phyloP scores from a whole-genome alignment of 2,797 vertebrate species.

The Anolis apletophallus region DNA sequence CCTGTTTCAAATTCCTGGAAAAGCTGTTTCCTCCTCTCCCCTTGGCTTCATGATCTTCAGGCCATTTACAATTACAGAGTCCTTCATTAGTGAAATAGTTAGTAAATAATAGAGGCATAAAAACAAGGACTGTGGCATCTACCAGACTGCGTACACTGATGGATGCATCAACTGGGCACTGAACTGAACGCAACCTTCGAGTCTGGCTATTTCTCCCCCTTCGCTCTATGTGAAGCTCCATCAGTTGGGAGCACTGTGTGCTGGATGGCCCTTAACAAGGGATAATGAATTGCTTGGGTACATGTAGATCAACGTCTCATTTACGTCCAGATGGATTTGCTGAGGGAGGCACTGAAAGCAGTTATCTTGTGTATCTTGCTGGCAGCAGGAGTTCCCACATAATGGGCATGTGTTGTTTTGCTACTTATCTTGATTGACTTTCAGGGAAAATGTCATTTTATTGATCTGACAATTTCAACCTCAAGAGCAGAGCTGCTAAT shows the following conservation, averaged over 20 bases:
- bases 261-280: slow-evolving; percentile 21
- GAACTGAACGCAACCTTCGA: background rate
- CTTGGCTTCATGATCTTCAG: background rate
- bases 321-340: slow-evolving; percentile 37
- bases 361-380: slow-evolving; percentile 22
- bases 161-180: background rate
- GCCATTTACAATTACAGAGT: background rate
- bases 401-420: slow-evolving; percentile 20
- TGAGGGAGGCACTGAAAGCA: slow-evolving; percentile 27
- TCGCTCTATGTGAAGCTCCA: background rate
- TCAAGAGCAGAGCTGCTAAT: slow-evolving; percentile 46
- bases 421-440: slow-evolving; percentile 40
- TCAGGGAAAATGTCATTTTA: slow-evolving; percentile 40
- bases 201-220: background rate
- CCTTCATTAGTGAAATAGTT: background rate
- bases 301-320: slow-evolving; percentile 36
- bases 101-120: background rate
- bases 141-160: background rate
- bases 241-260: background rate
- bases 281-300: slow-evolving; percentile 40
- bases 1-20: background rate
- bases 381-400: slow-evolving; percentile 19
- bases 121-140: background rate
- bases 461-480: slow-evolving; percentile 40
- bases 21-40: background rate